A percentile compares a stretch with the other conserved stretches of the same genome.
Evolutionary conservation across 2,113 vertebrate genomes (phyloP).

Genomic region (Mugil cephalus): DNA sequence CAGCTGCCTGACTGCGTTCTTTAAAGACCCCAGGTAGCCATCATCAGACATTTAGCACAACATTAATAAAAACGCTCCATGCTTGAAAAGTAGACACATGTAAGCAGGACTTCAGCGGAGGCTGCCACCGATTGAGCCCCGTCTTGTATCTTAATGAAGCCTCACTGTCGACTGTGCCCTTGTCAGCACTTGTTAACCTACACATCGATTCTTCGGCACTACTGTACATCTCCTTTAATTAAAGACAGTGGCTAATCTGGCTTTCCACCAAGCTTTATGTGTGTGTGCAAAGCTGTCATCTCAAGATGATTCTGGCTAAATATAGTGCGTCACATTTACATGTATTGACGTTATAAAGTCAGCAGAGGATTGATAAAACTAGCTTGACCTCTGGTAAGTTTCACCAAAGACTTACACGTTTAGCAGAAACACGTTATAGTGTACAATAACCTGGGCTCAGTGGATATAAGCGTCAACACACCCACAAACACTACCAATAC

Average conservation of each 20-base stretch:
- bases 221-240: constrained; percentile 79
- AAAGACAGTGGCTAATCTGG: constrained; percentile 70
- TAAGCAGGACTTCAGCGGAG: constrained; percentile 20
- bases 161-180: constrained; percentile 62
- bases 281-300: constrained; percentile 55
- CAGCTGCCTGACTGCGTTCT: background rate
- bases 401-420: constrained; percentile 23
- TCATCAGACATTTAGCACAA: constrained; percentile 3
- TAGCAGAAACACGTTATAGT: constrained; percentile 3
- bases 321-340: constrained; percentile 61
- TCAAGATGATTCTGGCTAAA: constrained; percentile 51
- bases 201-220: constrained; percentile 64
- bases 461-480: background rate
- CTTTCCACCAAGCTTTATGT: constrained; percentile 38
- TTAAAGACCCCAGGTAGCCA: background rate
- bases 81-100: constrained; percentile 7
- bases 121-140: constrained; percentile 26
- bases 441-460: background rate
- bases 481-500: background rate
- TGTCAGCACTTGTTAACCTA: constrained; percentile 77
- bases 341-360: constrained; percentile 59
- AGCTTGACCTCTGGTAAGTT: constrained; percentile 44
- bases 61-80: constrained; percentile 4
- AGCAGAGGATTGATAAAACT: constrained; percentile 33
- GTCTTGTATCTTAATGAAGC: constrained; percentile 65